phyloP scores from a whole-genome alignment of 2,113 vertebrate genomes.

The Anas platyrhynchos region DNA sequence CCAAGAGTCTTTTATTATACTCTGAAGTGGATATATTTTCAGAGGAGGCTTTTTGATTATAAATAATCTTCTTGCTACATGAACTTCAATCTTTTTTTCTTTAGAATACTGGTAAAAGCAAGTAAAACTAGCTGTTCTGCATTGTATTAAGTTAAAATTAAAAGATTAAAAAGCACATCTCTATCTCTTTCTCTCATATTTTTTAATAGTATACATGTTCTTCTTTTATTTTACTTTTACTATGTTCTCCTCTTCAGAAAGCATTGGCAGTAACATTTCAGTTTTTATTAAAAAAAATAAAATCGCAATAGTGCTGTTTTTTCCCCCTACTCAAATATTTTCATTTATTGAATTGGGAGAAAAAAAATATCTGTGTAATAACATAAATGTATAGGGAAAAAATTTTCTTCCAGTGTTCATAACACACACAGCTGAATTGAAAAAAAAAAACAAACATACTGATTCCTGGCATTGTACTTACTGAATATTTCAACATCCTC shows the following conservation, averaged over 20 bases:
- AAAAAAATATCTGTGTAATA: neutral
- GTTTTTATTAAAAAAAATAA: neutral
- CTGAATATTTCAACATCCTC: neutral
- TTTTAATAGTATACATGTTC: neutral
- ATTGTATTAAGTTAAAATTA: neutral
- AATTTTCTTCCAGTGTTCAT: neutral
- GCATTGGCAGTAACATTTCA: neutral
- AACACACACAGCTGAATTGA: neutral
- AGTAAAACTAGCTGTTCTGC: neutral
- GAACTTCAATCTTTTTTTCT: neutral
- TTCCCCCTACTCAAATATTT: neutral
- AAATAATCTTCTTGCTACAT: neutral
- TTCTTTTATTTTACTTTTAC: neutral
- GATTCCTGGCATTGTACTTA: neutral
- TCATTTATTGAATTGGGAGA: neutral
- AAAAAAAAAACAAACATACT: neutral
- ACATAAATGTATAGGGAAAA: neutral
- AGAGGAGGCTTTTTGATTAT: neutral
- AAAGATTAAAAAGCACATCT: neutral
- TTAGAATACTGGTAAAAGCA: neutral
- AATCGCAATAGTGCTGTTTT: neutral
- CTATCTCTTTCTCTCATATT: no score
- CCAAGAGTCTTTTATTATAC: neutral
- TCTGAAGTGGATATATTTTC: neutral
- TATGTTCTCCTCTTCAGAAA: neutral